A percentile compares a stretch with the other conserved stretches of the same genome.
Conservation (phyloP, 1,140 invertebrate genomes). For the Scaptomyza montana region DNA sequence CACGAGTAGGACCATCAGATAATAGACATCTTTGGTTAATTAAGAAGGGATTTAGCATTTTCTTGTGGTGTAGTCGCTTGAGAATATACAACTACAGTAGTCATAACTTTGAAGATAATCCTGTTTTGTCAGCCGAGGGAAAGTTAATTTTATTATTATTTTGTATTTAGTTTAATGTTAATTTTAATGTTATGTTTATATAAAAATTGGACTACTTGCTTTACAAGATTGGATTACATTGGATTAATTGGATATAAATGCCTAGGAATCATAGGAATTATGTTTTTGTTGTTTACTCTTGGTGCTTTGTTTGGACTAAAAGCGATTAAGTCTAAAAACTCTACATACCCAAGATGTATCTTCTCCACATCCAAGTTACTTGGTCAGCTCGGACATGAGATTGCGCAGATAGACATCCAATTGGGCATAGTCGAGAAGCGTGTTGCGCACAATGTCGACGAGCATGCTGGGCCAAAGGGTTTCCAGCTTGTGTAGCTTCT, state of each 20-base stretch:
- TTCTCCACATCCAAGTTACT: constrained; percentile 34
- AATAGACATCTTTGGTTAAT: neutral
- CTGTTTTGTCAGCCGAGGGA: too few relatives aligned
- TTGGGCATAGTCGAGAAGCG: constrained; percentile 90
- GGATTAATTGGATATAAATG: constrained; percentile 59
- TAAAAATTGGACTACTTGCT: constrained; percentile 79
- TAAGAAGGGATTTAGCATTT: neutral
- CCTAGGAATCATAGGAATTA: constrained; percentile 68
- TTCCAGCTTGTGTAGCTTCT: constrained; percentile 89
- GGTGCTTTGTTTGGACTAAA: constrained; percentile 54
- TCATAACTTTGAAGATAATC: too few relatives aligned
- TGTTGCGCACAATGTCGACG: constrained; percentile 89
- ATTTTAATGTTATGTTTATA: constrained; percentile 70
- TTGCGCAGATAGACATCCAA: constrained; percentile 91
- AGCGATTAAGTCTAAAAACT: constrained; percentile 58
- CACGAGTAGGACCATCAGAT: too few relatives aligned
- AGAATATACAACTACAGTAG: too few relatives aligned
- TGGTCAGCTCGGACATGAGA: constrained; percentile 79
- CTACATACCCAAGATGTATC: neutral
- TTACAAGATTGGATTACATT: constrained; percentile 61
- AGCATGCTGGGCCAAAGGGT: constrained; percentile 90
- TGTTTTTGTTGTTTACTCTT: constrained; percentile 38
- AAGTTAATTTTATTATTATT: constrained; percentile 10
- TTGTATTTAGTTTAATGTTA: constrained; percentile 69
- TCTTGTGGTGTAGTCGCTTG: neutral